Conservation (phyloP, 2,113 vertebrate species). For the Xiphorhynchus elegans region DNA sequence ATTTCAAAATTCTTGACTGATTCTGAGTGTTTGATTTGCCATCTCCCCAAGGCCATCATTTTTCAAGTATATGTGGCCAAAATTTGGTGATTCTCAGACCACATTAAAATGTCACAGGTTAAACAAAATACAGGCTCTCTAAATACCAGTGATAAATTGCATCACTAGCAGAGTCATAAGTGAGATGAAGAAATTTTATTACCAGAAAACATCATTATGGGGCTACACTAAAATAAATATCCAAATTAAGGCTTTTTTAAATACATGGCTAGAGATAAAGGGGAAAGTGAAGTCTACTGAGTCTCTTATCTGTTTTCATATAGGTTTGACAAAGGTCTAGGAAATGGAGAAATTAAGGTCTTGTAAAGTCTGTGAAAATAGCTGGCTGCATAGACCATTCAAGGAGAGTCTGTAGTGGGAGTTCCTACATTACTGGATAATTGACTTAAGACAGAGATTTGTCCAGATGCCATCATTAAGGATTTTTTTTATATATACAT, state of each 20-base stretch:
- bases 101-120: not conserved
- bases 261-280: not conserved
- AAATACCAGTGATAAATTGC: not conserved
- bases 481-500: not conserved
- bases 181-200: not conserved
- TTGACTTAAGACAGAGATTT: not conserved
- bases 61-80: not conserved
- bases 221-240: not conserved
- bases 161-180: not conserved
- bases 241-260: not conserved
- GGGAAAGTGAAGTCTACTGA: not conserved
- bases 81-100: not conserved
- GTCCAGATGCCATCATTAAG: not conserved
- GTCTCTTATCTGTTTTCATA: not conserved
- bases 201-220: not conserved
- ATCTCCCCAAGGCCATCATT: not conserved
- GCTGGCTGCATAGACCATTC: not conserved
- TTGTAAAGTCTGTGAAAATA: not conserved
- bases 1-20: not conserved
- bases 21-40: not conserved
- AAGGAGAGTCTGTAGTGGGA: not conserved
- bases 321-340: not conserved
- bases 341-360: not conserved
- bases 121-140: not conserved
- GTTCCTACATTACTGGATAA: accelerated